Percentiles rank a stretch among this genome's conserved stretches.
Evolutionary conservation across 2,113 vertebrate species (phyloP).

Genomic region (Pogona vitticeps): DNA sequence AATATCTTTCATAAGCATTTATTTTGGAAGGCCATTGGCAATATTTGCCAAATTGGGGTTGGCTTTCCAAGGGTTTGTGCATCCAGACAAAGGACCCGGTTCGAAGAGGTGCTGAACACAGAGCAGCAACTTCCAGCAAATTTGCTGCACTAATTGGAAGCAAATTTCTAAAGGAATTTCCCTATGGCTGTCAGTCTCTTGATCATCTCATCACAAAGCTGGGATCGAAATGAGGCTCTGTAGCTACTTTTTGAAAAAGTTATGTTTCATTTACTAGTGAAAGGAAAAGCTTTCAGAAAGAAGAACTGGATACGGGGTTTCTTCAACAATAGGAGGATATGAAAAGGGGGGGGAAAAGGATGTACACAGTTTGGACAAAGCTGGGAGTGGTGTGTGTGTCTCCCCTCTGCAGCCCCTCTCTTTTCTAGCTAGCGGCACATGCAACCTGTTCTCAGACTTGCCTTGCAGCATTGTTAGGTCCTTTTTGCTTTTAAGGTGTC

Average conservation of each 20-base stretch:
- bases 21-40: not conserved
- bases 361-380: not conserved
- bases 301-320: not conserved
- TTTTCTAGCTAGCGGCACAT: not conserved
- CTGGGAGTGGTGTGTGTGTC: rapidly evolving
- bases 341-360: not conserved
- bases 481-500: not conserved
- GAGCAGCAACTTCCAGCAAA: not conserved
- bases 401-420: not conserved
- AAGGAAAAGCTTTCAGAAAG: not conserved
- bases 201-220: not conserved
- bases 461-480: not conserved
- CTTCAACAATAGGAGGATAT: not conserved
- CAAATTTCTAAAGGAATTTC: not conserved
- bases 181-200: not conserved
- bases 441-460: constrained; percentile 8
- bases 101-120: not conserved
- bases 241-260: not conserved
- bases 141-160: not conserved
- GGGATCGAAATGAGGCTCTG: not conserved
- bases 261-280: not conserved
- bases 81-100: not conserved
- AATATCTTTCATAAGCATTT: not conserved
- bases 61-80: not conserved
- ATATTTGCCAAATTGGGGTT: not conserved